Evolutionary conservation across 2,888 invertebrate genomes (phyloP), one percentile per base, ranked within the genome.

Genomic region (Archips crataeganus): DNA sequence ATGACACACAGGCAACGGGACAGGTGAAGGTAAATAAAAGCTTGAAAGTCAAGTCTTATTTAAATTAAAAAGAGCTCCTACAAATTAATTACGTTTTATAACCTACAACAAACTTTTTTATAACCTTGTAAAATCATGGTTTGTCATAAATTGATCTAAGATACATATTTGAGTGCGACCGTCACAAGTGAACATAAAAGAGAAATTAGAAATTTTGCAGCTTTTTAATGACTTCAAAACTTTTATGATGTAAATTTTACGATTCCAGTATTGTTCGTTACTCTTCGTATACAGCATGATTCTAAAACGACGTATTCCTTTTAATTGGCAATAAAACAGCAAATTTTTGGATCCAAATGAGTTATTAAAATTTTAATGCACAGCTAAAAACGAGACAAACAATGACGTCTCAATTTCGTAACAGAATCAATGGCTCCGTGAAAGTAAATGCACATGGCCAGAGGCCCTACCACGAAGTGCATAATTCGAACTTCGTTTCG

Each of bases 181-280:
- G 32, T 57, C 15, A 9, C 57, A 60, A 51, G 8, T 47, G 47
- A 63, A 13, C 64, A 36, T 71, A 64, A 64, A 71, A 49, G 47
- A 49, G 34, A 64, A 64, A 71, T 71, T 64, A 59, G 57, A 45
- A 60, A 49, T 63, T 63, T 70, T 36, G 63, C 36, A 39, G 47
- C 59, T 13, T 11, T 64, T 47, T 57, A 49, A 64, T 15, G 36
- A 64, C 62, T 67, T 47, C 3, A 47, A 11, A 32, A 49, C 63
- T 70, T 70, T 70, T 63, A 70, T 63, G 70, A 13, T 9, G 15
- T 32, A 23, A 71, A 57, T 71, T 64, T 71, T 59, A 59, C n/a
- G 60, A 60, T 2, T 71, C 45, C 34, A 34, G 60, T 36, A 60
- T 60, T 39, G 47, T 59, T 47, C 13, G 36, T 6, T 36, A 36